These are phyloP conservation scores for Melipona beecheii DNA, from an alignment of 2,888 invertebrate species.

Conservation along the genomic window DNA sequence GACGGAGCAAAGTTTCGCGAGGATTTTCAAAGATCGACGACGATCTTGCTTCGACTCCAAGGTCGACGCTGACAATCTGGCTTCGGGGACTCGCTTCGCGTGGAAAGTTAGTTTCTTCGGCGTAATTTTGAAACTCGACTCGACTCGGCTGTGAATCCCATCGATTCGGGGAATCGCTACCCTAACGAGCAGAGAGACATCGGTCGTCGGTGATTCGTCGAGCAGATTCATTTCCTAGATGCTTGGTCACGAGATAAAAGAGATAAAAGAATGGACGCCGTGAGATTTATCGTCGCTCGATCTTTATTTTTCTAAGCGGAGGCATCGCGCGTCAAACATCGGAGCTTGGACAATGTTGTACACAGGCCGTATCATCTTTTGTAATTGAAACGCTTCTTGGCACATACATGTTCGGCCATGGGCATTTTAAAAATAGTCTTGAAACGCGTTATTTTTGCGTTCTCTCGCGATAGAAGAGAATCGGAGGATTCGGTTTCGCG, in stretches of 20 bases:
- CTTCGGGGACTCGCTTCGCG: background rate
- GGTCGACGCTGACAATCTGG: background rate
- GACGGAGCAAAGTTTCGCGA: background rate
- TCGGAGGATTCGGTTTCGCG: background rate
- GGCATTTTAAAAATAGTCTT: background rate
- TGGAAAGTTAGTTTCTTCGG: background rate
- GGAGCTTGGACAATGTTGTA: background rate
- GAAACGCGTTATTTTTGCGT: background rate
- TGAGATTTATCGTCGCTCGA: background rate
- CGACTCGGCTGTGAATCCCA: background rate
- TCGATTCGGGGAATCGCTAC: no score
- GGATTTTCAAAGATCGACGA: background rate
- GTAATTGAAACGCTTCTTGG: constrained; percentile 29
- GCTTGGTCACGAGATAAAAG: background rate
- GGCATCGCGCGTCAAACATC: background rate
- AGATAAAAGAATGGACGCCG: background rate
- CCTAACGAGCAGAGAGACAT: background rate
- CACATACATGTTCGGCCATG: background rate
- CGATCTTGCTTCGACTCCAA: background rate
- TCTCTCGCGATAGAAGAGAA: background rate
- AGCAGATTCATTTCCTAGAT: background rate
- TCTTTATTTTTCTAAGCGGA: constrained; percentile 1
- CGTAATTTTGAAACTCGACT: background rate
- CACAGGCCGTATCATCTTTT: constrained; percentile 10
- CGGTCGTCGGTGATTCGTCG: background rate